A percentile compares a stretch with the other conserved stretches of the same genome.
Conservation (phyloP, 2,888 invertebrate species). For the Hirtodrosophila histrioides region DNA sequence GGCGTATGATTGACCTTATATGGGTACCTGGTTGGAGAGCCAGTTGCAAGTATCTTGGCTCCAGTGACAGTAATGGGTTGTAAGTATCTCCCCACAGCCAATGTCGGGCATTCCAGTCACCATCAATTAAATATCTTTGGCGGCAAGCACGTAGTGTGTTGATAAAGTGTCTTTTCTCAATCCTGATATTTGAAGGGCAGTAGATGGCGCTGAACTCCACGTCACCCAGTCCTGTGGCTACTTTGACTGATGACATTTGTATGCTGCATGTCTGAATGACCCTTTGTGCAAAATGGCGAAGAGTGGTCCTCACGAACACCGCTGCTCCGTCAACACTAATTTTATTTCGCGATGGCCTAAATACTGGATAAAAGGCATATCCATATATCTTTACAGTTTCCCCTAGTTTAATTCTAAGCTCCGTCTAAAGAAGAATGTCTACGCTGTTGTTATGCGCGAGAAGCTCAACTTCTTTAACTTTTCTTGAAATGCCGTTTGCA, state of each 20-base stretch:
- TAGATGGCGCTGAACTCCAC: slow-evolving; percentile 19
- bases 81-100: slow-evolving; percentile 15
- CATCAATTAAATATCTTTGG: neutral
- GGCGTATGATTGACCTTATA: too few species aligned
- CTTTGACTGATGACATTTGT: slow-evolving; percentile 13
- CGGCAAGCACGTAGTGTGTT: too few species aligned
- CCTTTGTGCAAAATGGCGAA: too few species aligned
- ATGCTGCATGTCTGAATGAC: slow-evolving; percentile 6
- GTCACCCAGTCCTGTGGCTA: slow-evolving; percentile 10
- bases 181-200: slow-evolving; percentile 7
- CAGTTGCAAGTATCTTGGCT: slow-evolving; percentile 4
- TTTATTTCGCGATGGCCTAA: neutral
- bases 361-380: slow-evolving; percentile 3
- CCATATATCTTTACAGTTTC: neutral
- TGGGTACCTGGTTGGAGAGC: slow-evolving; percentile 8
- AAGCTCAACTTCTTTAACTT: slow-evolving; percentile 5
- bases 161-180: slow-evolving; percentile 14
- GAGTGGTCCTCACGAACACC: too few species aligned
- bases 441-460: slow-evolving; percentile 4
- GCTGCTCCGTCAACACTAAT: slow-evolving; percentile 4
- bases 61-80: neutral
- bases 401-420: too few species aligned
- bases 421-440: too few species aligned
- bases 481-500: too few species aligned
- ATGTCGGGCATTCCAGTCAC: slow-evolving; percentile 16